Conservation (phyloP, 2,113 vertebrate genomes). For the Xiphorhynchus elegans region DNA sequence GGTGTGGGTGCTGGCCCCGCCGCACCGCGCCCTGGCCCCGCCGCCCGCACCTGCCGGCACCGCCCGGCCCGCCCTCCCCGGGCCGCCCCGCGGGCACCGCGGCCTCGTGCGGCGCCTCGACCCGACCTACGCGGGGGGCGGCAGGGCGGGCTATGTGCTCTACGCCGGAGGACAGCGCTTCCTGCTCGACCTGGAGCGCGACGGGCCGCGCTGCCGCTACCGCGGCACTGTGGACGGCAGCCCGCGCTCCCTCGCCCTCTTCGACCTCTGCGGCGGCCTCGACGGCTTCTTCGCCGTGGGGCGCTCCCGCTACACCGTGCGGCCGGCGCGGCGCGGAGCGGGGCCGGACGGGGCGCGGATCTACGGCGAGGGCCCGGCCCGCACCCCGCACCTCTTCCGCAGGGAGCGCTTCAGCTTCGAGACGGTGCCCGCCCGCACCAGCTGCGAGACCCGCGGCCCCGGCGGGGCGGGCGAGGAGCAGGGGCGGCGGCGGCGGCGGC, state of each 20-base stretch:
- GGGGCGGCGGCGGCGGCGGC: neutral
- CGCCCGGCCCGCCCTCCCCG: neutral
- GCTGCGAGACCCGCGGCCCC: conserved; percentile 73
- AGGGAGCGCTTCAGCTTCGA: conserved; percentile 88
- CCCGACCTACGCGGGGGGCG: conserved; percentile 88
- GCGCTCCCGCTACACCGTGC: conserved; percentile 84
- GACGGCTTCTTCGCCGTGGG: conserved; percentile 90
- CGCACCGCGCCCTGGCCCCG: neutral
- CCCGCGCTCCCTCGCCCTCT: conserved; percentile 87
- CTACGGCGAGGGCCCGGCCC: conserved; percentile 79
- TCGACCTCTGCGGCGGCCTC: conserved; percentile 88
- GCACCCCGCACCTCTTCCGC: conserved; percentile 80
- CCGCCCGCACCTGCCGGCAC: conserved; percentile 67
- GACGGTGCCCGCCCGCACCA: conserved; percentile 69
- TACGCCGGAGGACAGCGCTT: conserved; percentile 87
- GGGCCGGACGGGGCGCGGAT: conserved; percentile 51
- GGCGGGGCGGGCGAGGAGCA: neutral
- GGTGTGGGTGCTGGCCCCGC: no score
- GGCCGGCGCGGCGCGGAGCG: conserved; percentile 68
- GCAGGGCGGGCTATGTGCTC: conserved; percentile 88
- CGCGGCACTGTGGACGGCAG: conserved; percentile 90
- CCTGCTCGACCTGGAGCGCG: conserved; percentile 70
- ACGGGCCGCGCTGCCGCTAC: conserved; percentile 79
- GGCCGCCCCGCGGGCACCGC: conserved; percentile 16
- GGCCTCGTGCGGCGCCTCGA: conserved; percentile 86